Base-by-base conservation (phyloP, 2,797 vertebrate genomes). In the Poeciliopsis paucimaculata region DNA sequence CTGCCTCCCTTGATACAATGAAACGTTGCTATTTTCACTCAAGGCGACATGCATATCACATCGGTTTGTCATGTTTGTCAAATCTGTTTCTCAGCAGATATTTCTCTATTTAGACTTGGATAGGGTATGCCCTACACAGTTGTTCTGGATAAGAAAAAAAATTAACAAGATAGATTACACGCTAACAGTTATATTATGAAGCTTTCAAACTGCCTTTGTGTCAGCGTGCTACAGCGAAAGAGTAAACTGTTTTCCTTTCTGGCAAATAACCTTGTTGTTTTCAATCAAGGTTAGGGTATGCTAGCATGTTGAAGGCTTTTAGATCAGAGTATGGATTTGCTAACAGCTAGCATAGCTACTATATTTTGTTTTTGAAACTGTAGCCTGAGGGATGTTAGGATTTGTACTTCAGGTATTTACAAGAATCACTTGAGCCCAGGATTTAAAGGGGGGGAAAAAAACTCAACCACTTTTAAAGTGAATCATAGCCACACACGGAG, bases 401-500 rank as follows among this genome's bases (percentile, higher is more conserved):
- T 71, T 71, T 43, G 13, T 71, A 46, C 26, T 71, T 45, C 13
- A 71, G 36, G 62, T 13, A 12, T 41, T 68, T 68, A 23, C 16
- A 68, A 68, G 36, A 41, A 13, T 36, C 9, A 41, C 1, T 28
- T 62, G 72, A 70, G 43, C 18, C 39, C 8, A 39, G 26, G 53
- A 75, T 49, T 8, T 36, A 26, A 26, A 53, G 49, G 6, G 5
- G 5, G n/a, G n/a, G n/a, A n/a, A n/a, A n/a, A n/a, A n/a, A n/a
- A n/a, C n/a, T n/a, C n/a, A n/a, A n/a, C n/a, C n/a, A n/a, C n/a
- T n/a, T 76, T 45, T 45, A 12, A 62, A 79, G 72, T 75, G 73
- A 84, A 79, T 82, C 77, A 78, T 57, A 53, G 70, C 9, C 74
- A 73, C 76, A 75, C 71, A 41, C 23, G 18, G 13, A 47, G 68